phyloP scores from a whole-genome alignment of 2,797 vertebrate species.

The Aratinga solstitialis region DNA sequence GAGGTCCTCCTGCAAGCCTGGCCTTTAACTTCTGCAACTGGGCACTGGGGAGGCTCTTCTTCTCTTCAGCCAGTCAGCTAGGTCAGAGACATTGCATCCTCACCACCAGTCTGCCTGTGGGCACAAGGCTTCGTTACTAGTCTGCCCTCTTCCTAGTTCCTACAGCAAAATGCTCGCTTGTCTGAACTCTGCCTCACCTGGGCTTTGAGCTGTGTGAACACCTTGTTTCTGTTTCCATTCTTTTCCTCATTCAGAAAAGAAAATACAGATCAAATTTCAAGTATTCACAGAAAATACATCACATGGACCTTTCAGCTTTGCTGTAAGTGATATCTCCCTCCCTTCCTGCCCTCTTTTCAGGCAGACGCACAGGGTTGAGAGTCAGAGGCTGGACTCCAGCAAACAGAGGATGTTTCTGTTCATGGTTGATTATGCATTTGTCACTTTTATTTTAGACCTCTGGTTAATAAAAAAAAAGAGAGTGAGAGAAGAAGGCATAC shows the following conservation, averaged over 20 bases:
- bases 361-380: background rate
- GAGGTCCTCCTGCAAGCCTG: background rate
- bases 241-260: background rate
- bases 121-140: background rate
- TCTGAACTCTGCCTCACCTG: background rate
- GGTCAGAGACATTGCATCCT: background rate
- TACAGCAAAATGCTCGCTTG: rapidly evolving
- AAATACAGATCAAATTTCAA: background rate
- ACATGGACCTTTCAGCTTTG: background rate
- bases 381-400: background rate
- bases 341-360: background rate
- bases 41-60: background rate
- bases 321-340: background rate
- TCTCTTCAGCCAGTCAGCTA: background rate
- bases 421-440: slow-evolving; percentile 27
- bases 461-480: background rate
- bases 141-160: background rate
- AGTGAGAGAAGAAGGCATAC: background rate
- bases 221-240: background rate
- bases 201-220: background rate
- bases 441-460: slow-evolving; percentile 41
- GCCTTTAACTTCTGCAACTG: background rate
- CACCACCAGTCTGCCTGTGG: background rate
- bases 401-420: slow-evolving; percentile 30
- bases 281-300: background rate